phyloP scores from a whole-genome alignment of 2,797 vertebrate genomes.

The Otolemur crassicaudatus region DNA sequence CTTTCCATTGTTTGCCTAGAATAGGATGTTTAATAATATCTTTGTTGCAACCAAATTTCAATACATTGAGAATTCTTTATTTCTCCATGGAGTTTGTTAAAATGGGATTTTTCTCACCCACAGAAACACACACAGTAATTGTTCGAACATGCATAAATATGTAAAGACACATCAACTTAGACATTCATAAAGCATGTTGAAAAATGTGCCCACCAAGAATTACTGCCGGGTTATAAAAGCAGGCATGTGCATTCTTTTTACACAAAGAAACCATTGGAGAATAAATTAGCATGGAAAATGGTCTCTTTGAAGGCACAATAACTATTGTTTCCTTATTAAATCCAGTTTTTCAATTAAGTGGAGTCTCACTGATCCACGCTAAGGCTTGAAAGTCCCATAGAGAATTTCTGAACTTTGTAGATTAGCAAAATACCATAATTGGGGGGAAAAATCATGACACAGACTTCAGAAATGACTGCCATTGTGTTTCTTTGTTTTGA shows the following conservation, averaged over 20 bases:
- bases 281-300: conserved; percentile 82
- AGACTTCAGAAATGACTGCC: conserved; percentile 57
- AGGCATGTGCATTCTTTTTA: conserved; percentile 71
- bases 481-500: conserved; percentile 64
- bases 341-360: conserved; percentile 81
- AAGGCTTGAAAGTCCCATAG: conserved; percentile 59
- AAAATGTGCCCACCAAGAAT: conserved; percentile 79
- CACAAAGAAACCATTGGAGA: conserved; percentile 79
- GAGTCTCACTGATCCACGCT: conserved; percentile 60
- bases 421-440: conserved; percentile 75
- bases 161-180: conserved; percentile 73
- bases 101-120: conserved; percentile 64
- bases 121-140: conserved; percentile 69
- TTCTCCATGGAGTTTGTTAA: conserved; percentile 73
- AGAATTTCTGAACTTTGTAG: conserved; percentile 80
- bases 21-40: conserved; percentile 59
- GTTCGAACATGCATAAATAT: conserved; percentile 74
- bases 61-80: conserved; percentile 63
- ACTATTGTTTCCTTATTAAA: conserved; percentile 84
- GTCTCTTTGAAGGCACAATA: conserved; percentile 82
- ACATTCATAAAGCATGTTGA: conserved; percentile 72
- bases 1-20: not conserved
- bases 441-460: conserved; percentile 37
- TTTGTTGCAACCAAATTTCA: conserved; percentile 65
- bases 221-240: conserved; percentile 64